These are phyloP conservation scores for Sarcophaga subvicina DNA, from an alignment of 2,888 invertebrate species.

Conservation along the genomic window DNA sequence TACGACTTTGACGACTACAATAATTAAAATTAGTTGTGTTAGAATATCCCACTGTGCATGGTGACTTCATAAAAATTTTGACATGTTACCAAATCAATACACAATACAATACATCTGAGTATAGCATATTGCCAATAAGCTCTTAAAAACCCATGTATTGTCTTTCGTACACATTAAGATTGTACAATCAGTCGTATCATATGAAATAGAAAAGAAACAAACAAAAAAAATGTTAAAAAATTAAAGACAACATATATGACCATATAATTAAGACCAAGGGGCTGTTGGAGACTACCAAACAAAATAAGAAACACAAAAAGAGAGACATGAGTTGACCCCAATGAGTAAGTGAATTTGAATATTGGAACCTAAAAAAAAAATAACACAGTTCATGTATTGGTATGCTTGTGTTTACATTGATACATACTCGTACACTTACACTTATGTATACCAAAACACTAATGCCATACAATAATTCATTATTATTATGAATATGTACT, in stretches of 20 bases:
- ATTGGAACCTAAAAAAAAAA: constrained; percentile 15
- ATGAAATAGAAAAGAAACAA: constrained; percentile 20
- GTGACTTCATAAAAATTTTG: constrained; percentile 49
- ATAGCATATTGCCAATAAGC: not conserved
- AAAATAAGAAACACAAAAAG: not conserved
- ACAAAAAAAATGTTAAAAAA: constrained; percentile 18
- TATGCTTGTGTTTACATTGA: not conserved
- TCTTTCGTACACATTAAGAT: not conserved
- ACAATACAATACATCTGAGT: not conserved
- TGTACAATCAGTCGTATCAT: not conserved
- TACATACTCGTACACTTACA: not conserved
- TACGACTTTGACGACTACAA: not conserved
- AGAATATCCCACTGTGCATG: constrained; percentile 42
- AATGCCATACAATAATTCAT: too few species aligned
- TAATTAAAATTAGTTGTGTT: not conserved
- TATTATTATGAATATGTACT: too few species aligned
- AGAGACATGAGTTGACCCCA: constrained; percentile 12
- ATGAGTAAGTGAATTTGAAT: constrained; percentile 45
- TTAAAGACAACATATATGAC: not conserved
- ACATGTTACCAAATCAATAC: constrained; percentile 4
- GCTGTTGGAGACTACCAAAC: not conserved
- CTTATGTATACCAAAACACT: too few species aligned
- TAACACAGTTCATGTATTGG: not conserved
- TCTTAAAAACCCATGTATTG: not conserved
- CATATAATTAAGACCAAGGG: not conserved